Conservation (phyloP, 2,888 invertebrate species). For the Hofmannophila pseudospretella region DNA sequence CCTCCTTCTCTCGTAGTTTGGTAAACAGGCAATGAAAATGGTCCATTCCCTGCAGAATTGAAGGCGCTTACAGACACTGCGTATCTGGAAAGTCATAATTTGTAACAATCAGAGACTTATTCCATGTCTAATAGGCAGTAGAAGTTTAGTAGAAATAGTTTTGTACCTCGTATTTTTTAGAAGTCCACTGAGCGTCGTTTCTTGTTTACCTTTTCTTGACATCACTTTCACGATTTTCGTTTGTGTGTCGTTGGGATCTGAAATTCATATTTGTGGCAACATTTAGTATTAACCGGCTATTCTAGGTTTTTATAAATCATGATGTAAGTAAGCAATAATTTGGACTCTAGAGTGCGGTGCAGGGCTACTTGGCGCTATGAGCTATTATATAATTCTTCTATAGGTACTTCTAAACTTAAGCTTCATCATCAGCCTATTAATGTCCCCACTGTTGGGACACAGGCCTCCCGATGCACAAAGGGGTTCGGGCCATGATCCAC, state of each 20-base stretch:
- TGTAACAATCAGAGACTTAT: neutral
- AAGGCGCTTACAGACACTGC: constrained; percentile 90
- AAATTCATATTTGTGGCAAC: constrained; percentile 16
- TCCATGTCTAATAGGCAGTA: neutral
- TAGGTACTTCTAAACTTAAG: no score
- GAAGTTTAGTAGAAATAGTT: neutral
- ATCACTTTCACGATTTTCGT: constrained; percentile 61
- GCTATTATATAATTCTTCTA: no score
- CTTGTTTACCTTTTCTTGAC: constrained; percentile 60
- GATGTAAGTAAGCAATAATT: no score
- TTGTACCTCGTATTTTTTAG: constrained; percentile 71
- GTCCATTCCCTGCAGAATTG: constrained; percentile 90
- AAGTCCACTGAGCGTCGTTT: constrained; percentile 65
- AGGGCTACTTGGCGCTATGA: no score
- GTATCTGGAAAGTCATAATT: constrained; percentile 74
- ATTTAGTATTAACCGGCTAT: no score
- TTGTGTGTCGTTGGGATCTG: constrained; percentile 60
- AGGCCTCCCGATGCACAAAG: no score
- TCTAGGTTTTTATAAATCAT: no score
- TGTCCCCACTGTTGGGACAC: no score
- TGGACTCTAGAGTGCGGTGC: no score
- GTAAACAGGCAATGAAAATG: constrained; percentile 86
- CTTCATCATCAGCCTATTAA: no score
- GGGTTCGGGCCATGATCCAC: no score
- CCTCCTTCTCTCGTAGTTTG: constrained; percentile 93